Evolutionary conservation across 2,797 vertebrate genomes (phyloP).

Genomic region (Rhinichthys osculus): DNA sequence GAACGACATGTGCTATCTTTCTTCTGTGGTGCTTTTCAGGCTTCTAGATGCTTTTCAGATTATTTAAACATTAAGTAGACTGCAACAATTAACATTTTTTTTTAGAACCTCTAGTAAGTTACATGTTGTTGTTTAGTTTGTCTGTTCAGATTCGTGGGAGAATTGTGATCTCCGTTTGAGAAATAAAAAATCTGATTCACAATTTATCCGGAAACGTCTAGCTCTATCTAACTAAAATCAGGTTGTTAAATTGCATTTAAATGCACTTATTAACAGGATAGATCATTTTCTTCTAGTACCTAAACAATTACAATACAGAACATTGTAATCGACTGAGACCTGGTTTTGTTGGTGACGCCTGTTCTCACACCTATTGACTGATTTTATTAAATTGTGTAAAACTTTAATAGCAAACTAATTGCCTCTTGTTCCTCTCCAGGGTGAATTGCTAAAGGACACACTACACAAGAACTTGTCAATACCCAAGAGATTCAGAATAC

Average conservation of each 20-base stretch:
- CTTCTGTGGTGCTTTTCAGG: no score
- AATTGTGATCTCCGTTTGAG: neutral
- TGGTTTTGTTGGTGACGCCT: neutral
- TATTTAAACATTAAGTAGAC: no score
- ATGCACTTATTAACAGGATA: neutral
- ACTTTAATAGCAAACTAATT: neutral
- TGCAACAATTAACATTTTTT: no score
- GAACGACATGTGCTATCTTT: no score
- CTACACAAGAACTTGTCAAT: slow-evolving; percentile 38
- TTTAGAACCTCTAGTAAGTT: no score
- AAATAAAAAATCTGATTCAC: no score
- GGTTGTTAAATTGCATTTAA: neutral
- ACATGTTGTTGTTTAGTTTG: no score
- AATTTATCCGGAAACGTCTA: neutral
- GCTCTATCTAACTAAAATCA: neutral
- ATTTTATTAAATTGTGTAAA: neutral
- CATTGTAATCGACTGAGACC: neutral
- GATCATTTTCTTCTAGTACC: no score
- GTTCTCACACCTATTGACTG: no score
- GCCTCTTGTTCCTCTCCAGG: neutral
- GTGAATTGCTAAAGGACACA: slow-evolving; percentile 36
- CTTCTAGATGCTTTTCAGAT: no score
- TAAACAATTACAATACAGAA: neutral
- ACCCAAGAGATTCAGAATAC: slow-evolving; percentile 31
- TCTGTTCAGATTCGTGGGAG: no score